phyloP scores from a whole-genome alignment of 2,797 vertebrate genomes.

The Caiman crocodilus region DNA sequence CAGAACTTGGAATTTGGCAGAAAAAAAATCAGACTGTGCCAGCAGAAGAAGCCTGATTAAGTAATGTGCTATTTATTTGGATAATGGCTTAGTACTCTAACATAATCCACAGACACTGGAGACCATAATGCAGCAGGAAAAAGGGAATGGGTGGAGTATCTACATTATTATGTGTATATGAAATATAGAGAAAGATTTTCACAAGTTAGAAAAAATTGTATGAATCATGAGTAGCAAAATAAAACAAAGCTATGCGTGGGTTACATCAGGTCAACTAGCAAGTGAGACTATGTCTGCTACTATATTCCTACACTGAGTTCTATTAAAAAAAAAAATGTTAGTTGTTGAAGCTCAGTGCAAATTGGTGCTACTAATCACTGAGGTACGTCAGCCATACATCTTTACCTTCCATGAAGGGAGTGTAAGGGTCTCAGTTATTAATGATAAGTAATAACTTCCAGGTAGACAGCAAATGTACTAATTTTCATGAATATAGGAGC shows the following conservation, averaged over 20 bases:
- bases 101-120: neutral
- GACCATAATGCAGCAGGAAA: neutral
- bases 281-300: neutral
- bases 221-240: neutral
- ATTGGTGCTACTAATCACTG: neutral
- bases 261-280: neutral
- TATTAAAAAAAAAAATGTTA: neutral
- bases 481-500: neutral
- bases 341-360: neutral
- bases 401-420: neutral
- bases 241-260: neutral
- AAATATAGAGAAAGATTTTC: neutral
- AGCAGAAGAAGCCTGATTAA: slow-evolving; percentile 2
- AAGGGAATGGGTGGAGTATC: neutral
- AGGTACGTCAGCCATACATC: neutral
- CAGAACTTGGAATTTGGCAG: neutral
- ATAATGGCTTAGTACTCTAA: neutral
- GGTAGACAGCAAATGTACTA: neutral
- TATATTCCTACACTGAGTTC: neutral
- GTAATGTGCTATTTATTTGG: neutral
- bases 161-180: neutral
- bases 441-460: neutral
- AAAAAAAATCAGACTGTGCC: neutral
- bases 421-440: neutral
- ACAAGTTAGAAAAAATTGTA: neutral